Evolutionary conservation across 2,888 invertebrate species (phyloP).

Genomic region (Stenotaenia linearis): DNA sequence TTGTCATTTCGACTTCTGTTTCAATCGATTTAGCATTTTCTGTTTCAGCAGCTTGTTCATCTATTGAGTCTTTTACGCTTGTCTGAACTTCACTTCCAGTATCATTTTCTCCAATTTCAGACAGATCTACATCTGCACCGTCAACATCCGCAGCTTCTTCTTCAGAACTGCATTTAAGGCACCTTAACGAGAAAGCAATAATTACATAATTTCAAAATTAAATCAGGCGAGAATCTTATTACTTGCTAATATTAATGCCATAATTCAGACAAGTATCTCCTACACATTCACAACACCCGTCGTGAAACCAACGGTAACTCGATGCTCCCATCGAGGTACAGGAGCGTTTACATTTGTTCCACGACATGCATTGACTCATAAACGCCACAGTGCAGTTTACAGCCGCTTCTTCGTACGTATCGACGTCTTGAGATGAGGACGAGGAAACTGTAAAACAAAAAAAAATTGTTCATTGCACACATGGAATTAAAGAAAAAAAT

Average conservation of each 20-base stretch:
- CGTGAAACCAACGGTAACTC: conserved; percentile 86
- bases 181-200: neutral
- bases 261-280: conserved; percentile 82
- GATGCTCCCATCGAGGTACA: conserved; percentile 79
- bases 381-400: conserved; percentile 88
- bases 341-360: conserved; percentile 75
- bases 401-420: conserved; percentile 49
- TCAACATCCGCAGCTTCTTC: neutral
- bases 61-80: neutral
- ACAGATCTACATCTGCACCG: neutral
- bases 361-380: conserved; percentile 81
- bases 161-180: neutral
- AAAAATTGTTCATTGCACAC: neutral
- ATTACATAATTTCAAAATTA: neutral
- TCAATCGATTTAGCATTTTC: neutral
- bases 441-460: neutral
- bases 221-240: neutral
- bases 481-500: too few relatives aligned
- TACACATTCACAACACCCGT: conserved; percentile 90
- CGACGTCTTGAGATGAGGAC: conserved; percentile 19
- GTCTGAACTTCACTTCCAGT: neutral
- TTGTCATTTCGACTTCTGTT: neutral
- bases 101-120: neutral
- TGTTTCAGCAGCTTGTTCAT: neutral
- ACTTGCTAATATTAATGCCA: conserved; percentile 81